Conservation (phyloP, 2,888 invertebrate species). For the Heliconius hortense region DNA sequence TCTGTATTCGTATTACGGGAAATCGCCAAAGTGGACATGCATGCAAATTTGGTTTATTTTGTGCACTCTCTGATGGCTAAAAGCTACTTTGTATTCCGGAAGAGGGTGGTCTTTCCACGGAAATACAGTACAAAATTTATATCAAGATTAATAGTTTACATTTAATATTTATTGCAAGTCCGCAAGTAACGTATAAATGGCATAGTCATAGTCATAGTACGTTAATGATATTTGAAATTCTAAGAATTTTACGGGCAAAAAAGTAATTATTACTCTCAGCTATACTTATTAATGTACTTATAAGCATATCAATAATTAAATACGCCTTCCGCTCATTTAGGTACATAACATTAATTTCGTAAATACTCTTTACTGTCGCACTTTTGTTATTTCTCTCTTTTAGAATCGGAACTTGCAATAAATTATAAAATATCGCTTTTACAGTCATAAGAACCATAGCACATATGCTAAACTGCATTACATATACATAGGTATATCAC, state of each 20-base stretch:
- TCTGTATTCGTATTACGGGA: background rate
- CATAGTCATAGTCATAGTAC: too few species aligned
- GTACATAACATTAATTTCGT: too few species aligned
- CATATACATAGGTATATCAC: background rate
- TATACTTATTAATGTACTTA: too few species aligned
- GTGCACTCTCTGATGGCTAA: background rate
- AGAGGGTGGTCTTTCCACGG: background rate
- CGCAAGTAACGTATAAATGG: too few species aligned
- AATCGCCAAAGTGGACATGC: background rate
- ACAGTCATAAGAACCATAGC: background rate
- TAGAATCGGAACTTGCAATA: too few species aligned
- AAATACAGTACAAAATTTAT: background rate
- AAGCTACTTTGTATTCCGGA: constrained; percentile 5
- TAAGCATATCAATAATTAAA: background rate
- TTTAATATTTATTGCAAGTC: too few species aligned
- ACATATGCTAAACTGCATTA: background rate
- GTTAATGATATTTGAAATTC: too few species aligned
- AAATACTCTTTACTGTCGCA: too few species aligned
- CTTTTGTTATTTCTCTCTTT: too few species aligned
- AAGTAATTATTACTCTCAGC: too few species aligned
- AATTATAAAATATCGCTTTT: background rate
- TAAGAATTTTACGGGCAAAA: too few species aligned
- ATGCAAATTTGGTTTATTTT: constrained; percentile 5
- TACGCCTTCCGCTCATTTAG: background rate
- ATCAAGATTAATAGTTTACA: background rate